Conservation (phyloP, 2,113 vertebrate genomes). For the Scalopus aquaticus region DNA sequence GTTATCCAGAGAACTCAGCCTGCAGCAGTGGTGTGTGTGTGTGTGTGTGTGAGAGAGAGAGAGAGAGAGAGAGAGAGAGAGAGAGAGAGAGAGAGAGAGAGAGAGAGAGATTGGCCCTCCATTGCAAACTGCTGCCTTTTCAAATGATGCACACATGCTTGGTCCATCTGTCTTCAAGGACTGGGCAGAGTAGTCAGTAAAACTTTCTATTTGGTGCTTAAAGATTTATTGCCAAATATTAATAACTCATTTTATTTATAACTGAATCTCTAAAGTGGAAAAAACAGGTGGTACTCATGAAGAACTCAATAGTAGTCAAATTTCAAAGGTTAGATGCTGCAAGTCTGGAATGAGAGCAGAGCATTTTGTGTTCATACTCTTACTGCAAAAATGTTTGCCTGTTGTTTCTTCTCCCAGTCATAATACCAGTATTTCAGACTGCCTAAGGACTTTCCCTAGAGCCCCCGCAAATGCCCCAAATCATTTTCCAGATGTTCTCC, state of each 20-base stretch:
- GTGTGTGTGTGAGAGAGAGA: constrained; percentile 50
- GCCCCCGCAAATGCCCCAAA: background rate
- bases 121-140: constrained; percentile 65
- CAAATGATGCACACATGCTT: constrained; percentile 71
- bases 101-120: constrained; percentile 60
- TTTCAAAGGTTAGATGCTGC: constrained; percentile 73
- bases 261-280: constrained; percentile 62
- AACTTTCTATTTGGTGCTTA: constrained; percentile 66
- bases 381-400: constrained; percentile 44
- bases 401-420: background rate
- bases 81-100: constrained; percentile 49
- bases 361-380: constrained; percentile 30
- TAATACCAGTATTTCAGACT: background rate
- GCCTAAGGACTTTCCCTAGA: background rate
- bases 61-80: constrained; percentile 38
- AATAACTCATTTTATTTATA: constrained; percentile 81
- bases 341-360: constrained; percentile 37
- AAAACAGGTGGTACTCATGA: constrained; percentile 69
- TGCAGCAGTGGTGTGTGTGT: constrained; percentile 38
- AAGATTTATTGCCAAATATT: constrained; percentile 69
- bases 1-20: constrained; percentile 35
- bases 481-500: background rate
- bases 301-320: constrained; percentile 63
- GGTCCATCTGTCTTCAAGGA: constrained; percentile 77
- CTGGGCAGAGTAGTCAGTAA: constrained; percentile 66